These are phyloP conservation scores for Neomonachus schauinslandi DNA, from an alignment of 2,113 vertebrate genomes.

Conservation along the genomic window DNA sequence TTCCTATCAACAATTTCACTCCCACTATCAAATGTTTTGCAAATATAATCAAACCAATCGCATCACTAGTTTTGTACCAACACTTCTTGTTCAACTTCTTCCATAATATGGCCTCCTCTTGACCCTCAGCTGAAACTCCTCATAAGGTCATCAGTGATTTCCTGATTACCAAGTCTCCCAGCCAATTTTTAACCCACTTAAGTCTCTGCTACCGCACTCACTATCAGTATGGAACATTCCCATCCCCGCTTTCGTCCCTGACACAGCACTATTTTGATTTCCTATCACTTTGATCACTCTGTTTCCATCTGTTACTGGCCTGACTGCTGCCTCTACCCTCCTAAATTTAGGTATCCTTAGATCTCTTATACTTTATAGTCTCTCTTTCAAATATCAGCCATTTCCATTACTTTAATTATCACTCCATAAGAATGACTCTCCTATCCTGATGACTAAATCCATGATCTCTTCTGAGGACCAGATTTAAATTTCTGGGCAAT, in stretches of 20 bases:
- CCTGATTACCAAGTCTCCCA: background rate
- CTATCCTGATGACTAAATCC: background rate
- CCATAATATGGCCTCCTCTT: background rate
- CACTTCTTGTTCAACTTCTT: background rate
- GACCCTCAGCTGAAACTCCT: background rate
- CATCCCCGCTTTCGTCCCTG: background rate
- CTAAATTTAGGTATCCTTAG: slow-evolving; percentile 22
- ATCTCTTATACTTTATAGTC: background rate
- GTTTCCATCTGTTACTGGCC: background rate
- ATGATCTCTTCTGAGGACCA: background rate
- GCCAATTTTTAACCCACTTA: background rate
- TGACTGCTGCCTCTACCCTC: background rate
- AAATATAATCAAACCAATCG: background rate
- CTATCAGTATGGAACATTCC: background rate
- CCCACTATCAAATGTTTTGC: background rate
- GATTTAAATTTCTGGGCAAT: background rate
- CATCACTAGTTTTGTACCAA: background rate
- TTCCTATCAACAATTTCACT: background rate
- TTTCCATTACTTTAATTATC: background rate
- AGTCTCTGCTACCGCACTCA: background rate
- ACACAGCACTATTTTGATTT: background rate
- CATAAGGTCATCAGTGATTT: background rate
- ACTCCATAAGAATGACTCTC: background rate
- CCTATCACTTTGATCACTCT: background rate
- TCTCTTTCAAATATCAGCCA: background rate